Base-by-base conservation (phyloP, 64 coral and sea anemone species). In the Montipora foliosa region DNA sequence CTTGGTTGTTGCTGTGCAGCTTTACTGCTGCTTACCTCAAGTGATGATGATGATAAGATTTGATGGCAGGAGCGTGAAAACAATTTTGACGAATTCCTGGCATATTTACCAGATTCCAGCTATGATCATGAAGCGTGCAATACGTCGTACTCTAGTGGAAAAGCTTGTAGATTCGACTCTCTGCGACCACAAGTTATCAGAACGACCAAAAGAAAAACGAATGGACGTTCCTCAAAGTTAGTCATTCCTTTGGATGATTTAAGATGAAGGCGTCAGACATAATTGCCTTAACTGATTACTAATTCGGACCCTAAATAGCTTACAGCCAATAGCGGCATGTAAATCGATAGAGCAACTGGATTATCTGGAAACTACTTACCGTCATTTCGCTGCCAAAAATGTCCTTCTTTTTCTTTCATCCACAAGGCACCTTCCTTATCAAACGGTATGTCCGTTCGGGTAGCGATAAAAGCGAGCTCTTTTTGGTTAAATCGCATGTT, bases 401-500 rank as follows among this genome's bases (percentile, higher is more conserved):
- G 91, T 13, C 97, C 97, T 51, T 98, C 94, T 89, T 90, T 98
- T 89, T 98, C 97, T 37, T 91, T 95, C 46, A 98, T 51, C 94
- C 94, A 95, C 52, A 98, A 78, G 12, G 91, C 67, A 24, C 94
- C 97, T 92, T 98, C 94, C 22, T 95, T 95, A 48, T 98, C 97
- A 91, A 94, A 98, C 13, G 97, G 80, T 84, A 95, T 82, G 70
- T 95, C 94, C 64, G 85, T 90, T 21, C 82, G 57, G 24, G 82
- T 89, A 45, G 97, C 97, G 71, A 98, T 98, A 80, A 93, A 95
- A 82, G 97, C 94, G 47, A 98, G 91, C 76, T 98, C 97, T 50
- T 94, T 98, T 79, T 98, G 97, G 75, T 98, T 98, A 76, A 98
- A 98, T 69, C 97, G 88, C 97, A 98, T 98, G 37, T 7, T 93